Evolutionary conservation across 1,140 invertebrate genomes (phyloP).

Genomic region (Euura saliciscinereae): DNA sequence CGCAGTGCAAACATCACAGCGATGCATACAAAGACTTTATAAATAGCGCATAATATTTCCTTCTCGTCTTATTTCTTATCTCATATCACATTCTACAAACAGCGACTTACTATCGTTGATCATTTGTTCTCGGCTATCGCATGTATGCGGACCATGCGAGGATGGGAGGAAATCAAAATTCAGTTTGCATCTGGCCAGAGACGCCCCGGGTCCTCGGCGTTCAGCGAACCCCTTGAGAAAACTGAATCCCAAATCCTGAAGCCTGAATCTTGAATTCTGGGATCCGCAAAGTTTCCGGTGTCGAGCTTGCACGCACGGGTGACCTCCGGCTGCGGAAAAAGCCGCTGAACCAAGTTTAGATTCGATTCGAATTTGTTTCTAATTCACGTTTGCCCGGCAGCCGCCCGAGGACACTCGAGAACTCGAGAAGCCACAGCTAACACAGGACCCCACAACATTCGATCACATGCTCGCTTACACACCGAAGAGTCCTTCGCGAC

Average conservation of each 20-base stretch:
- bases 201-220: background rate
- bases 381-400: background rate
- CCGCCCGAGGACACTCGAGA: background rate
- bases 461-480: slow-evolving; percentile 2
- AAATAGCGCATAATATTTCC: slow-evolving; percentile 31
- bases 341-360: background rate
- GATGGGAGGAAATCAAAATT: slow-evolving; percentile 4
- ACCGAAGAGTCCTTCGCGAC: background rate
- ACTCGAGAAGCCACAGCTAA: slow-evolving; percentile 6
- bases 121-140: background rate
- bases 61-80: background rate
- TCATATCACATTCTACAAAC: background rate
- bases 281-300: too few relatives aligned
- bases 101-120: background rate
- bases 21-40: slow-evolving; percentile 38
- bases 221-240: slow-evolving; percentile 9
- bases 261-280: background rate
- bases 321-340: background rate
- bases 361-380: background rate
- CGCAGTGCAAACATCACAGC: slow-evolving; percentile 46
- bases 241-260: slow-evolving; percentile 3
- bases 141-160: background rate
- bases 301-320: background rate
- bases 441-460: slow-evolving; percentile 1
- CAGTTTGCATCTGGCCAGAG: slow-evolving; percentile 11